phyloP scores from a whole-genome alignment of 2,888 invertebrate species.

The Pseudococcus viburni region DNA sequence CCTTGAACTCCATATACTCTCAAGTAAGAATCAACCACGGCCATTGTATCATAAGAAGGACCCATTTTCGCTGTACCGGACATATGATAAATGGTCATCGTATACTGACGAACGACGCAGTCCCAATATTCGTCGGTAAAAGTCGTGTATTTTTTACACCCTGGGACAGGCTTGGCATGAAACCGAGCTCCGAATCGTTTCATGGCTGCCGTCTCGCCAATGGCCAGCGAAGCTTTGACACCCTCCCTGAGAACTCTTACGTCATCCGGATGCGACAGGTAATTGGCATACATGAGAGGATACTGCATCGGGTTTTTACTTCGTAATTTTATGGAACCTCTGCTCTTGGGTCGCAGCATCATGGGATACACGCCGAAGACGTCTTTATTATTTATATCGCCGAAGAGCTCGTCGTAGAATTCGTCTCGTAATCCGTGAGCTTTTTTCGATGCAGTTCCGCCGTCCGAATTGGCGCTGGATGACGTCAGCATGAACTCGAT shows the following conservation, averaged over 20 bases:
- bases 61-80: constrained; percentile 90
- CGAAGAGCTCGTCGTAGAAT: constrained; percentile 84
- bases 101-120: constrained; percentile 86
- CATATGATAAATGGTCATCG: constrained; percentile 90
- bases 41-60: constrained; percentile 81
- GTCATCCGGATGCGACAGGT: constrained; percentile 89
- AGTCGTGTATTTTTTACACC: constrained; percentile 83
- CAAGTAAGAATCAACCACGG: constrained; percentile 85
- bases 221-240: constrained; percentile 86
- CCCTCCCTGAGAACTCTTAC: constrained; percentile 87
- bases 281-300: constrained; percentile 92
- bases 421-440: constrained; percentile 88
- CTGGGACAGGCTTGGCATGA: constrained; percentile 82
- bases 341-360: constrained; percentile 90
- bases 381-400: constrained; percentile 81
- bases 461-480: constrained; percentile 85
- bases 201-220: constrained; percentile 73
- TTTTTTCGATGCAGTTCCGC: constrained; percentile 80
- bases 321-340: constrained; percentile 83
- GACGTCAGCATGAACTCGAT: constrained; percentile 93
- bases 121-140: constrained; percentile 92
- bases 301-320: constrained; percentile 81
- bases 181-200: constrained; percentile 84
- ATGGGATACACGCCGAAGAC: constrained; percentile 88
- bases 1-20: constrained; percentile 84